These are phyloP conservation scores for Metellina segmentata DNA, from an alignment of 2,888 invertebrate genomes.

Conservation along the genomic window DNA sequence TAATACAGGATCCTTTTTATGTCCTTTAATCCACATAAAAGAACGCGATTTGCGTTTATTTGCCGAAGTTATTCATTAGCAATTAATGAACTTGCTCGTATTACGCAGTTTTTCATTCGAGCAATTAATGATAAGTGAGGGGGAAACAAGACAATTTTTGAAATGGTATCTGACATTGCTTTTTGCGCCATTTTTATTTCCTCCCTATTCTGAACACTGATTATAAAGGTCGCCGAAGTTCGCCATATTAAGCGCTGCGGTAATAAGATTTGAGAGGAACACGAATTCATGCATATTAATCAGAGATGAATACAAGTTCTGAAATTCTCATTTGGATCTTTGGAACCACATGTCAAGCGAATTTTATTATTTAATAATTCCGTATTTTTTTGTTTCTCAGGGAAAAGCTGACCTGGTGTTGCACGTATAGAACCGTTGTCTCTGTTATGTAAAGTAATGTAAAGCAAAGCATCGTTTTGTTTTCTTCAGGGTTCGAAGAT, in stretches of 20 bases:
- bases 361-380: background rate
- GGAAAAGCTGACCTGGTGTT: too few species aligned
- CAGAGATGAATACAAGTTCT: background rate
- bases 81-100: constrained; percentile 55
- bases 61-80: constrained; percentile 56
- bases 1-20: constrained; percentile 21
- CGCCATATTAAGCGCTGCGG: background rate
- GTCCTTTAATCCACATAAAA: constrained; percentile 51
- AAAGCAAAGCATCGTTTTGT: background rate
- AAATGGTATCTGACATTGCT: constrained; percentile 24
- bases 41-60: constrained; percentile 39
- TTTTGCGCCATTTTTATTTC: background rate
- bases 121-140: constrained; percentile 61
- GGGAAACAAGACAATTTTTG: constrained; percentile 41
- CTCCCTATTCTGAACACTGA: background rate
- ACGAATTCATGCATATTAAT: constrained; percentile 6
- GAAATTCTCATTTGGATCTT: background rate
- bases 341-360: background rate
- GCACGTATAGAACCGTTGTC: background rate
- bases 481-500: background rate
- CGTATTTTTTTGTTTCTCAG: background rate
- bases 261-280: background rate
- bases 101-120: constrained; percentile 45
- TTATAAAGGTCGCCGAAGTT: background rate
- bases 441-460: background rate